These are phyloP conservation scores for Rhabdophis nuchalis DNA, from an alignment of 2,797 vertebrate genomes.

Conservation along the genomic window DNA sequence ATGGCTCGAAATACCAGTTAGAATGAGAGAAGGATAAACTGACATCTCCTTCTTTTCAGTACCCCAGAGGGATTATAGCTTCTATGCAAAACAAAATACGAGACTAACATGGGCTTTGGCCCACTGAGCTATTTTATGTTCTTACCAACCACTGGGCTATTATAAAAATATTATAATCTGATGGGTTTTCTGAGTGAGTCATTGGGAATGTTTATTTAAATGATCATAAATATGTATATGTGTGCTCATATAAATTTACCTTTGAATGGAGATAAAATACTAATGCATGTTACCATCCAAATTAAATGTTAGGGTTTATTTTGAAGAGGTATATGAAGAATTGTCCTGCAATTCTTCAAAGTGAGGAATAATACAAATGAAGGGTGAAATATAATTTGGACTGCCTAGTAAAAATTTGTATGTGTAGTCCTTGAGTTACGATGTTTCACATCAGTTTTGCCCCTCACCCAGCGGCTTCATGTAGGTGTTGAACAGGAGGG, in stretches of 20 bases:
- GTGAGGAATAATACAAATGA: background rate
- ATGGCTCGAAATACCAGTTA: background rate
- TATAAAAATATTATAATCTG: background rate
- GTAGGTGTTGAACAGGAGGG: too few species aligned
- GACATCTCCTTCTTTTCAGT: background rate
- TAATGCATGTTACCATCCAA: background rate
- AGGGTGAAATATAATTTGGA: background rate
- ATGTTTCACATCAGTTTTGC: too few species aligned
- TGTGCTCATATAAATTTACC: background rate
- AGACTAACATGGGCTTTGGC: background rate
- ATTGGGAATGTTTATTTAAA: background rate
- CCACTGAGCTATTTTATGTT: background rate
- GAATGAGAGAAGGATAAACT: background rate
- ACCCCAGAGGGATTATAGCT: background rate
- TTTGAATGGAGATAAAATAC: background rate
- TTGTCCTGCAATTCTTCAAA: background rate
- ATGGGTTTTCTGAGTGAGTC: background rate
- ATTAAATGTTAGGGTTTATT: background rate
- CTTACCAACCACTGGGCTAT: background rate
- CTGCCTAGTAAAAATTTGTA: background rate
- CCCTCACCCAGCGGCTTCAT: too few species aligned
- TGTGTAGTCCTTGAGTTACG: background rate
- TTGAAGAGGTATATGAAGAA: background rate
- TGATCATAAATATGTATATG: background rate
- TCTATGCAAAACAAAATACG: background rate